Conservation (phyloP, 2,888 invertebrate genomes). For the Caenorhabditis macrosperma region DNA sequence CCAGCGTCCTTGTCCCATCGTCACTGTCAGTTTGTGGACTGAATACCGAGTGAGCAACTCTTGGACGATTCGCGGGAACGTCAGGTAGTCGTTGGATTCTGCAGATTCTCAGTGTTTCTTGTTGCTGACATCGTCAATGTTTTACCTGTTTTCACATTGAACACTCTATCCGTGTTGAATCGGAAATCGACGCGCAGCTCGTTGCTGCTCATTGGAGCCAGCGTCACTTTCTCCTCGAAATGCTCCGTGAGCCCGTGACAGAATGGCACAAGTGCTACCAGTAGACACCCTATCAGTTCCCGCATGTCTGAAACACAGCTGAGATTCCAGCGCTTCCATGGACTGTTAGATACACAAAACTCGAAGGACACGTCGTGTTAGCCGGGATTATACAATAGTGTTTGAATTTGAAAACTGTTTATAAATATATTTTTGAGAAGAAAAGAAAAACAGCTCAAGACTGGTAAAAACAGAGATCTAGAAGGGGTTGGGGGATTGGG, state of each 20-base stretch:
- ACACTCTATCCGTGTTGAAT: conserved; percentile 26
- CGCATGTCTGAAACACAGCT: conserved; percentile 8
- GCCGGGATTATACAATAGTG: not conserved
- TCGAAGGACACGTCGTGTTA: conserved; percentile 12
- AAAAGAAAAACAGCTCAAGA: not conserved
- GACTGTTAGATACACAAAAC: not conserved
- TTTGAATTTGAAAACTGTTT: not conserved
- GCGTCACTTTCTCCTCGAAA: conserved; percentile 31
- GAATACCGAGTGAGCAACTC: conserved; percentile 85
- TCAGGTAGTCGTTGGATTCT: conserved; percentile 61
- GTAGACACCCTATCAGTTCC: conserved; percentile 9
- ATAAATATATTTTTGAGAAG: not conserved
- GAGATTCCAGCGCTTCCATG: not conserved
- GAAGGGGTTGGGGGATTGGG: not conserved
- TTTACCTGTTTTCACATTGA: conserved; percentile 13
- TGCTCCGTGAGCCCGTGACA: conserved; percentile 33
- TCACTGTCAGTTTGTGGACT: conserved; percentile 92
- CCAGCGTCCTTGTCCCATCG: conserved; percentile 95
- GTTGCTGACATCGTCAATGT: too few relatives aligned
- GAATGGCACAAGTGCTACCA: conserved; percentile 9
- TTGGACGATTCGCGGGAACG: conserved; percentile 81
- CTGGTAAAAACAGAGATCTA: conserved; percentile 33
- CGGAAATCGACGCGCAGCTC: conserved; percentile 41
- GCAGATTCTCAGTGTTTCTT: not conserved
- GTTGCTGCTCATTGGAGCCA: conserved; percentile 15